Percentiles rank a stretch among this genome's conserved stretches.
These are phyloP conservation scores for Drosophila kepulauana DNA, from an alignment of 1,140 invertebrate genomes.

Conservation along the genomic window DNA sequence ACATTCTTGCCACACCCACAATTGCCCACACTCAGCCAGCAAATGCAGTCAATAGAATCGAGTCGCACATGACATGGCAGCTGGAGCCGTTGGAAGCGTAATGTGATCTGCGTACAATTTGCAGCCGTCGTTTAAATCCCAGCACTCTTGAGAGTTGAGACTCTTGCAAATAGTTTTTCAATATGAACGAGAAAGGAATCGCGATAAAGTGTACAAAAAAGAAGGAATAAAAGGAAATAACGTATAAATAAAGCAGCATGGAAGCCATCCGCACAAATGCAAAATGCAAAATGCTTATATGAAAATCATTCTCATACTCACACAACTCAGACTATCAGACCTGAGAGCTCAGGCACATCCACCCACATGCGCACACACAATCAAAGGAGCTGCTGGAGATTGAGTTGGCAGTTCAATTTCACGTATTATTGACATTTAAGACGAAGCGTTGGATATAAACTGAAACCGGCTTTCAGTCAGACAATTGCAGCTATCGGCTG, in stretches of 20 bases:
- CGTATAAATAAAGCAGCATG: conserved; percentile 70
- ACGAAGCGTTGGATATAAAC: conserved; percentile 66
- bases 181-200: conserved; percentile 58
- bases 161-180: conserved; percentile 77
- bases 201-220: conserved; percentile 57
- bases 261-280: conserved; percentile 49
- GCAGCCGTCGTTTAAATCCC: conserved; percentile 74
- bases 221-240: conserved; percentile 48
- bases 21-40: neutral
- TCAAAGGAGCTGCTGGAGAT: conserved; percentile 59
- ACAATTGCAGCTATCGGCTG: conserved; percentile 59
- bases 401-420: conserved; percentile 83
- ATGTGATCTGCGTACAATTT: conserved; percentile 82
- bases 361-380: neutral
- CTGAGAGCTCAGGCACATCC: neutral
- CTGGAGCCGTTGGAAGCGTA: conserved; percentile 42
- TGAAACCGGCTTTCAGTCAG: conserved; percentile 54
- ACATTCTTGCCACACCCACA: conserved; percentile 9
- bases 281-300: conserved; percentile 63
- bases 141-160: conserved; percentile 78
- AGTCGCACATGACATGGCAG: conserved; percentile 49
- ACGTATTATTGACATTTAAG: conserved; percentile 83
- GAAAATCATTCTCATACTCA: conserved; percentile 64
- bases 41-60: conserved; percentile 49
- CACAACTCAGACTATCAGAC: neutral